phyloP scores from a whole-genome alignment of 2,113 vertebrate genomes.

The Penelope pileata region DNA sequence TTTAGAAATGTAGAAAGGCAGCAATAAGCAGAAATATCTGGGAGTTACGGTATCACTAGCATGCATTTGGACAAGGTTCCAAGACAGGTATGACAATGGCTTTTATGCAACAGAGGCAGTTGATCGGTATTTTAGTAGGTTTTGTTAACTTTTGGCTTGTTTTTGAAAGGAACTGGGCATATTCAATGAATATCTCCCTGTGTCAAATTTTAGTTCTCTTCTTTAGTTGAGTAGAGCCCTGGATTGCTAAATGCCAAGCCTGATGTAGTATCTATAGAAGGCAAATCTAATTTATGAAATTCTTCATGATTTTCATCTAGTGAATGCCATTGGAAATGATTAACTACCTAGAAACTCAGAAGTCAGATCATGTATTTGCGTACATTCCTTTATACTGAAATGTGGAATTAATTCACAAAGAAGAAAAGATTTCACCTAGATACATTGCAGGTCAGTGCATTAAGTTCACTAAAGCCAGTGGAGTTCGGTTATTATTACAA shows the following conservation, averaged over 20 bases:
- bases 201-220: background rate
- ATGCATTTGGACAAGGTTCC: background rate
- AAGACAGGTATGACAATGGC: background rate
- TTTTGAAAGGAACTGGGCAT: background rate
- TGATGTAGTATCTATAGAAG: background rate
- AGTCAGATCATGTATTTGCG: background rate
- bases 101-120: background rate
- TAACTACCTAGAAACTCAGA: conserved; percentile 34
- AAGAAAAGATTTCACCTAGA: conserved; percentile 16
- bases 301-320: conserved; percentile 6
- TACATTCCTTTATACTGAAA: conserved; percentile 33
- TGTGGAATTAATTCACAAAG: conserved; percentile 20
- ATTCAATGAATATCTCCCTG: background rate
- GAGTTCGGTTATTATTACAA: background rate
- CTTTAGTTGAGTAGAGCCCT: background rate
- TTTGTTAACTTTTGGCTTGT: background rate
- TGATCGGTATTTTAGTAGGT: background rate
- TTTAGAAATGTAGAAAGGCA: too few species aligned
- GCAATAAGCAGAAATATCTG: background rate
- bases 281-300: conserved; percentile 28
- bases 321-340: conserved; percentile 12
- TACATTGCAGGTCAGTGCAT: background rate
- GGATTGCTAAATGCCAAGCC: background rate
- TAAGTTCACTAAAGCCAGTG: background rate
- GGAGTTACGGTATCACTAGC: background rate